These are phyloP conservation scores for Panorpa germanica DNA, from an alignment of 2,888 invertebrate species.

Conservation along the genomic window DNA sequence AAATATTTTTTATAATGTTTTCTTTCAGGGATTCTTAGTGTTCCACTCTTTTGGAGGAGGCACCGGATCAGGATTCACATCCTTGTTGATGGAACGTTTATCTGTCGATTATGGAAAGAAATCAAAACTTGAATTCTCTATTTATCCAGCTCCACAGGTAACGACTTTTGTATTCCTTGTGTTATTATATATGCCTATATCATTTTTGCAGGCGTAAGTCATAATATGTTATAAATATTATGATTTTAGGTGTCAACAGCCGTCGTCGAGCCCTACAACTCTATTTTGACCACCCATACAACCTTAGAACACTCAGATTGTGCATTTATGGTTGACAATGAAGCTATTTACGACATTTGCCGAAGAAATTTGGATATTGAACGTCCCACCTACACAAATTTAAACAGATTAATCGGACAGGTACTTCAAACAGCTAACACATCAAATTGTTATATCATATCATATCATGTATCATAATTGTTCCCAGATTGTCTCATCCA, in stretches of 20 bases:
- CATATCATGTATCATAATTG: not conserved
- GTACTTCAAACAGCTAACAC: conserved; percentile 16
- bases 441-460: not conserved
- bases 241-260: conserved; percentile 55
- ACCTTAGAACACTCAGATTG: conserved; percentile 75
- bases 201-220: conserved; percentile 3
- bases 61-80: conserved; percentile 85
- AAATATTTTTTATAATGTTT: not conserved
- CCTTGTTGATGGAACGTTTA: conserved; percentile 78
- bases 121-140: conserved; percentile 82
- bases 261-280: conserved; percentile 80
- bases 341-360: conserved; percentile 77
- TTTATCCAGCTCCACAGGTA: conserved; percentile 89
- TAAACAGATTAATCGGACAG: conserved; percentile 71
- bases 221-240: not conserved
- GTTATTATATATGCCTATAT: conserved; percentile 1
- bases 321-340: conserved; percentile 87
- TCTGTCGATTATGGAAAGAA: conserved; percentile 89
- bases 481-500: conserved; percentile 63
- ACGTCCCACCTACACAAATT: conserved; percentile 68
- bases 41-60: conserved; percentile 87
- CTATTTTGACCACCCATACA: conserved; percentile 82
- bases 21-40: conserved; percentile 64
- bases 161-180: conserved; percentile 13
- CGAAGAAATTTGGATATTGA: conserved; percentile 71